phyloP scores from a whole-genome alignment of 2,113 vertebrate species.

The Embiotoca jacksoni region DNA sequence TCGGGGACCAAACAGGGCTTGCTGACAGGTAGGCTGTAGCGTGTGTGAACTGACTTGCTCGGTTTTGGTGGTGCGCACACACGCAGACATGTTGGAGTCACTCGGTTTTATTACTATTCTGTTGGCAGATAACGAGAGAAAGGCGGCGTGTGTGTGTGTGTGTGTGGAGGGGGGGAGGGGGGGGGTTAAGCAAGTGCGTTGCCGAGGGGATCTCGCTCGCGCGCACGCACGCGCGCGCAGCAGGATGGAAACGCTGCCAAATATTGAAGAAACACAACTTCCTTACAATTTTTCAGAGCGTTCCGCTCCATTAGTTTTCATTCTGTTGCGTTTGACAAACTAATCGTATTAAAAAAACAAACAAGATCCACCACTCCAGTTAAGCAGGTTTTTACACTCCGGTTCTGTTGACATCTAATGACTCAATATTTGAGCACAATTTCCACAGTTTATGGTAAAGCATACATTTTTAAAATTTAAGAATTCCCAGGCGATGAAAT shows the following conservation, averaged over 20 bases:
- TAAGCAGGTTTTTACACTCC: constrained; percentile 12
- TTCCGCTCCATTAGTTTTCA: background rate
- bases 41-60: background rate
- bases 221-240: constrained; percentile 47
- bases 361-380: background rate
- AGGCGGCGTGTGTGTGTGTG: background rate
- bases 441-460: background rate
- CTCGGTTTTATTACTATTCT: constrained; percentile 87
- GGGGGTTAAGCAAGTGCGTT: constrained; percentile 16
- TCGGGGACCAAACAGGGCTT: background rate
- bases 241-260: constrained; percentile 43
- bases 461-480: too few relatives aligned
- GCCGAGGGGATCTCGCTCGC: constrained; percentile 73
- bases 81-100: constrained; percentile 92
- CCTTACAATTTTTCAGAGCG: background rate
- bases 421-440: background rate
- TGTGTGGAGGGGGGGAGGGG: background rate
- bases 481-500: background rate
- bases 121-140: constrained; percentile 84
- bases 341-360: background rate
- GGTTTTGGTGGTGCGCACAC: constrained; percentile 60
- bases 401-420: background rate
- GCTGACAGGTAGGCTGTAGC: background rate
- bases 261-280: constrained; percentile 3
- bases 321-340: constrained; percentile 15